Evolutionary conservation across 1,140 invertebrate genomes (phyloP).

Genomic region (Nixonia krombeini): DNA sequence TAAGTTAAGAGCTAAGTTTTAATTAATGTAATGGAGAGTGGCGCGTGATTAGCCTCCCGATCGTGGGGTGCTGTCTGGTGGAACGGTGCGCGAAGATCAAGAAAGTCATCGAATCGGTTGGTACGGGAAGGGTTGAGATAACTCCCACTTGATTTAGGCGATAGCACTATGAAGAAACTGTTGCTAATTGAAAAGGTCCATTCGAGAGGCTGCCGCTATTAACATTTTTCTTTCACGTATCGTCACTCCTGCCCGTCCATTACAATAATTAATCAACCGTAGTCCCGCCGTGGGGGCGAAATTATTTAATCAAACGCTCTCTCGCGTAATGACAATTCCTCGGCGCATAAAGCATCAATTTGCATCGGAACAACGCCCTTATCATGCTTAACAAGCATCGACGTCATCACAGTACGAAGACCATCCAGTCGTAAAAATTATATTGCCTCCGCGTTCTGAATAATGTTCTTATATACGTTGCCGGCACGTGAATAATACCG

Average conservation of each 20-base stretch:
- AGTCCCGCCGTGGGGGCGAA: too few relatives aligned
- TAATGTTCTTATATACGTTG: slow-evolving; percentile 50
- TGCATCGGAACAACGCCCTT: too few relatives aligned
- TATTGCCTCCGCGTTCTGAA: slow-evolving; percentile 54
- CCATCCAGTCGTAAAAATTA: slow-evolving; percentile 46
- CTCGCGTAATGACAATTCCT: too few relatives aligned
- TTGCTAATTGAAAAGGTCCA: slow-evolving; percentile 33
- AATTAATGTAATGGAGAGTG: slow-evolving; percentile 69
- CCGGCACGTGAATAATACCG: slow-evolving; percentile 60
- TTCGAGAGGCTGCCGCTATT: too few relatives aligned
- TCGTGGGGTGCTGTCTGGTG: slow-evolving; percentile 40
- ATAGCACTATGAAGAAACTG: slow-evolving; percentile 16
- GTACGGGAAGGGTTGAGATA: slow-evolving; percentile 37
- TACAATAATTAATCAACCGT: too few relatives aligned
- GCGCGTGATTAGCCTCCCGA: slow-evolving; percentile 65
- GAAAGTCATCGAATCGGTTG: slow-evolving; percentile 18
- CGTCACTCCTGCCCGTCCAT: too few relatives aligned
- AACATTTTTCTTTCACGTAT: not conserved
- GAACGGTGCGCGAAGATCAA: slow-evolving; percentile 9
- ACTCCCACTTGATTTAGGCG: slow-evolving; percentile 44
- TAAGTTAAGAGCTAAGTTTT: slow-evolving; percentile 60
- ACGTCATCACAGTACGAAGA: too few relatives aligned
- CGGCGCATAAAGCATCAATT: too few relatives aligned
- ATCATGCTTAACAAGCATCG: too few relatives aligned
- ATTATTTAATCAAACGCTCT: too few relatives aligned